phyloP scores from a whole-genome alignment of 2,888 invertebrate genomes.

The Metallyticus violacea region DNA sequence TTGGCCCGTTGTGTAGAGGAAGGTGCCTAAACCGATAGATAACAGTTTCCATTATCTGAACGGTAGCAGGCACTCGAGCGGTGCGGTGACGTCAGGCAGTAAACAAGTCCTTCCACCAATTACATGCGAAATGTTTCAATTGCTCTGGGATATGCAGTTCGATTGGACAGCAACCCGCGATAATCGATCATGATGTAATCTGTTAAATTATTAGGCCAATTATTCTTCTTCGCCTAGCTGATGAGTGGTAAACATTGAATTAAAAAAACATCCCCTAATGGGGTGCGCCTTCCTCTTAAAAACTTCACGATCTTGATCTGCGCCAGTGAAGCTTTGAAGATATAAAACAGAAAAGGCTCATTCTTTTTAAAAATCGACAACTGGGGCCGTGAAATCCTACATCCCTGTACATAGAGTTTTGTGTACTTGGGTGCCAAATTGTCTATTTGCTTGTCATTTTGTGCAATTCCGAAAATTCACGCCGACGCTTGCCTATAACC shows the following conservation, averaged over 20 bases:
- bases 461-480: no score
- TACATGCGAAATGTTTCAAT: neutral
- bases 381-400: no score
- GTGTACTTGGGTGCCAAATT: no score
- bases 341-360: no score
- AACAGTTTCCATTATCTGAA: neutral
- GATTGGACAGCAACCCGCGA: neutral
- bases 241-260: neutral
- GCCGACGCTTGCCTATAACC: no score
- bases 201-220: neutral
- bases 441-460: no score
- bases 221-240: neutral
- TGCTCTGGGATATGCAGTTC: neutral
- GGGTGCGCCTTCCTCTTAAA: no score
- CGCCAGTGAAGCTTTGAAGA: no score
- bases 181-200: neutral
- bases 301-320: no score
- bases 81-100: neutral
- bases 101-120: neutral
- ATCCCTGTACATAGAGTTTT: no score
- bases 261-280: neutral
- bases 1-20: neutral
- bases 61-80: neutral
- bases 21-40: neutral
- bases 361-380: no score